Base-by-base conservation (phyloP, 2,888 invertebrate genomes). In the Melinaea marsaeus region DNA sequence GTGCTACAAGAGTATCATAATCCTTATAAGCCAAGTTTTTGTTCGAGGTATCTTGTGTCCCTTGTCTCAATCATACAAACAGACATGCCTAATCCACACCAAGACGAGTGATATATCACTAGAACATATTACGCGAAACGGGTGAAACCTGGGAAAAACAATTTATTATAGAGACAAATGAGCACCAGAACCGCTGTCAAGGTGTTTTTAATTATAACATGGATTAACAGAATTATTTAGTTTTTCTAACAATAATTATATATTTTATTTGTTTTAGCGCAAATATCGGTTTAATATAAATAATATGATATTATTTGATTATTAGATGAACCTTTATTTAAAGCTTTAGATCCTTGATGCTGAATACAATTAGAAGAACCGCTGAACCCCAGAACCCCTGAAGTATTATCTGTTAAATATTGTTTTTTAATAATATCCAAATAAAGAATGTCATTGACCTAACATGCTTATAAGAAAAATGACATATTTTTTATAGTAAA, bases 131-230 rank as follows among this genome's bases (percentile, higher is more conserved):
- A 85, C 83, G 75, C 74, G 78, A 73, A 78, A 77, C 77, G 74
- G 75, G 66, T 67, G 65, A 67, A 69, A 73, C 73, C 76, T 71
- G 75, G 77, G 81, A 83, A 84, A 86, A 86, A 87, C 85, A 84
- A 86, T 86, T 86, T 85, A 79, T 87, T 84, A 84, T 76, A 78
- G 80, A 82, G 85, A 85, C 81, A 80, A 83, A 84, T 78, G 83
- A 78, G 77, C 70, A 71, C 60, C 67, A 60, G 62, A 63, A 67
- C 69, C 65, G 68, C 66, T 71, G 69, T 68, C 69, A 72, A 79
- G 78, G 71, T 74, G 72, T 77, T 80, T 84, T 81, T 80, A 83
- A 85, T 85, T 81, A 79, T 79, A 76, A 77, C 78, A 76, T 72
- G 72, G 74, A 42, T 42, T 76, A 75, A 66, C 69, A 55, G 32